phyloP scores from a whole-genome alignment of 2,113 vertebrate species.

The Pipra filicauda region DNA sequence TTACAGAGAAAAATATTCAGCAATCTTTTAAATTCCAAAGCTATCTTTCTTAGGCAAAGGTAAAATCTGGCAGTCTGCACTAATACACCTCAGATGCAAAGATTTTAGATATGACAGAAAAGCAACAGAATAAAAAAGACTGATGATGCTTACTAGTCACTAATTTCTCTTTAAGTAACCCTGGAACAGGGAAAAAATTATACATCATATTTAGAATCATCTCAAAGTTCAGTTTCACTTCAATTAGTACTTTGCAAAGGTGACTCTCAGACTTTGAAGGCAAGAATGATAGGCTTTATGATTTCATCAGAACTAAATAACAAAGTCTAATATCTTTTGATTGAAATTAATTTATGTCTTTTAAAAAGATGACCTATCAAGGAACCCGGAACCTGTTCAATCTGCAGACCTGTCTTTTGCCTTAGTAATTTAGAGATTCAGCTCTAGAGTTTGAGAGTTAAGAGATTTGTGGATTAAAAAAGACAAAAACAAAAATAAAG shows the following conservation, averaged over 20 bases:
- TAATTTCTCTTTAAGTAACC: background rate
- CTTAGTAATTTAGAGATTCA: background rate
- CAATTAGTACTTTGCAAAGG: background rate
- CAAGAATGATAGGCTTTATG: background rate
- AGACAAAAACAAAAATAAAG: background rate
- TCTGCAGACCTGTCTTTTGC: background rate
- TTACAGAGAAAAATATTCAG: background rate
- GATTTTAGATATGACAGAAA: background rate
- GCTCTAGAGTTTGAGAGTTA: background rate
- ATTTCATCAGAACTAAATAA: conserved; percentile 1
- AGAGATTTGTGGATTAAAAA: background rate
- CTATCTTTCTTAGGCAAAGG: background rate
- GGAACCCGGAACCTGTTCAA: background rate
- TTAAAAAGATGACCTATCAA: background rate
- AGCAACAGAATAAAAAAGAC: background rate
- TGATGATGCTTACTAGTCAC: background rate
- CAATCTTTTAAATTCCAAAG: background rate
- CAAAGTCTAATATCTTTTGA: background rate
- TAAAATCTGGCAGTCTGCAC: background rate
- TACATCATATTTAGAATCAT: background rate
- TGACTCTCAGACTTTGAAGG: background rate
- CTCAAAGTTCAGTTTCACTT: background rate
- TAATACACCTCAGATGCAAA: background rate
- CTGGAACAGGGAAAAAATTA: background rate
- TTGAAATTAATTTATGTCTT: background rate